A percentile compares a stretch with the other conserved stretches of the same genome.
phyloP scores from a whole-genome alignment of 1,140 invertebrate genomes.

The Megalopta genalis region DNA sequence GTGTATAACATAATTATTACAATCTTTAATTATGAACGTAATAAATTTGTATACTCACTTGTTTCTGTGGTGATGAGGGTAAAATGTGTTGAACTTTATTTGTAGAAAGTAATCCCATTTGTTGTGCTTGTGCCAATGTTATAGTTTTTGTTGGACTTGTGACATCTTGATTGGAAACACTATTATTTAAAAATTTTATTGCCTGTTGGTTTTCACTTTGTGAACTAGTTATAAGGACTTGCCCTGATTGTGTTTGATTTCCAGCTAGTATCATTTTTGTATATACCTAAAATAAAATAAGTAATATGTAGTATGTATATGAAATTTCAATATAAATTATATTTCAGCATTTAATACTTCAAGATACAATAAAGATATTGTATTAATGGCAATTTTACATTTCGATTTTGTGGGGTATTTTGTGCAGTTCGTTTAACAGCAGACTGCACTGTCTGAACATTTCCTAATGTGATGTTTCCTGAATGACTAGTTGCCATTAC shows the following conservation, averaged over 20 bases:
- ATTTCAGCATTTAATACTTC: not conserved
- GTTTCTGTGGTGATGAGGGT: slow-evolving; percentile 76
- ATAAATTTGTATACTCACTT: slow-evolving; percentile 57
- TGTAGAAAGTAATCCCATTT: slow-evolving; percentile 83
- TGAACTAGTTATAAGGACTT: slow-evolving; percentile 74
- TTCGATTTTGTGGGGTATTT: slow-evolving; percentile 70
- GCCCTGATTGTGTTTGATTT: slow-evolving; percentile 73
- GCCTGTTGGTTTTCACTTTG: slow-evolving; percentile 72
- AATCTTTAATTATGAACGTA: not conserved
- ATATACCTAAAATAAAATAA: slow-evolving; percentile 72
- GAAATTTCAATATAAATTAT: not conserved
- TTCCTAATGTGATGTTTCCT: slow-evolving; percentile 72
- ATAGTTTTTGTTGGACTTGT: slow-evolving; percentile 84
- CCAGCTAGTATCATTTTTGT: slow-evolving; percentile 84
- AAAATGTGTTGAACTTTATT: slow-evolving; percentile 81
- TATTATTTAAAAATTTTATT: slow-evolving; percentile 75
- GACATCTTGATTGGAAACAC: slow-evolving; percentile 64
- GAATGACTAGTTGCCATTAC: slow-evolving; percentile 67
- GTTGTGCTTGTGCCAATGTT: slow-evolving; percentile 85
- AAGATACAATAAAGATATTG: not conserved
- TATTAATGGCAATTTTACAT: slow-evolving; percentile 58
- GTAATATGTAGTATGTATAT: slow-evolving; percentile 7
- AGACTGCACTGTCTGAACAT: slow-evolving; percentile 72
- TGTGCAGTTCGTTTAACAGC: slow-evolving; percentile 73
- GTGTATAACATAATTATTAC: not conserved